These are phyloP conservation scores for Nothobranchius furzeri DNA, from an alignment of 2,113 vertebrate species.

Conservation along the genomic window DNA sequence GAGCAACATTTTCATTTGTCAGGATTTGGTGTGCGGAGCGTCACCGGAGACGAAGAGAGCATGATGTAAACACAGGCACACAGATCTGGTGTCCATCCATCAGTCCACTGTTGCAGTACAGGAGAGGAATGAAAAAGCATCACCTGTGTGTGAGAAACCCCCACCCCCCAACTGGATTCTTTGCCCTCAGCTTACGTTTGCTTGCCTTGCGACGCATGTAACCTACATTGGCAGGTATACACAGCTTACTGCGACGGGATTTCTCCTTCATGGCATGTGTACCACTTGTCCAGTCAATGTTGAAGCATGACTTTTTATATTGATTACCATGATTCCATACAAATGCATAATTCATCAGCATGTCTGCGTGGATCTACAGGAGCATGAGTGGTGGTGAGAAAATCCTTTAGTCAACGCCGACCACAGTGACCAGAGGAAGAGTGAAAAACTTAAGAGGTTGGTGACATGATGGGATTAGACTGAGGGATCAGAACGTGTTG, in stretches of 20 bases:
- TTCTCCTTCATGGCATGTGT: background rate
- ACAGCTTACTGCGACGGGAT: background rate
- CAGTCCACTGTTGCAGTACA: background rate
- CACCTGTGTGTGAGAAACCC: background rate
- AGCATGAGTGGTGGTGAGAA: background rate
- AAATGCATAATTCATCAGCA: conserved; percentile 48
- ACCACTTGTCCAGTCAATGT: conserved; percentile 35
- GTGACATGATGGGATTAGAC: too few relatives aligned
- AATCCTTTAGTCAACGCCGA: conserved; percentile 48
- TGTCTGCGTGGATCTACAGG: background rate
- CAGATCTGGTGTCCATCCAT: conserved; percentile 19
- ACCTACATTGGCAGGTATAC: background rate
- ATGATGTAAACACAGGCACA: conserved; percentile 41
- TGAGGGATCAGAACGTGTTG: too few relatives aligned
- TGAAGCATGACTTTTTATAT: conserved; percentile 46
- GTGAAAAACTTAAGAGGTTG: background rate
- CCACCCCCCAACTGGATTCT: background rate
- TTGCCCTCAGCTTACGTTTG: background rate
- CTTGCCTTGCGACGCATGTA: background rate
- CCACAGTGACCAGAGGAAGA: conserved; percentile 25
- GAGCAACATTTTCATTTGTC: conserved; percentile 41
- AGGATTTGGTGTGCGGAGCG: conserved; percentile 50
- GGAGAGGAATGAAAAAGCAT: background rate
- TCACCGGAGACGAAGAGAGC: conserved; percentile 25
- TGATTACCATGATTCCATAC: conserved; percentile 55